phyloP scores from a whole-genome alignment of 2,113 vertebrate species.

The Tamias sibiricus region DNA sequence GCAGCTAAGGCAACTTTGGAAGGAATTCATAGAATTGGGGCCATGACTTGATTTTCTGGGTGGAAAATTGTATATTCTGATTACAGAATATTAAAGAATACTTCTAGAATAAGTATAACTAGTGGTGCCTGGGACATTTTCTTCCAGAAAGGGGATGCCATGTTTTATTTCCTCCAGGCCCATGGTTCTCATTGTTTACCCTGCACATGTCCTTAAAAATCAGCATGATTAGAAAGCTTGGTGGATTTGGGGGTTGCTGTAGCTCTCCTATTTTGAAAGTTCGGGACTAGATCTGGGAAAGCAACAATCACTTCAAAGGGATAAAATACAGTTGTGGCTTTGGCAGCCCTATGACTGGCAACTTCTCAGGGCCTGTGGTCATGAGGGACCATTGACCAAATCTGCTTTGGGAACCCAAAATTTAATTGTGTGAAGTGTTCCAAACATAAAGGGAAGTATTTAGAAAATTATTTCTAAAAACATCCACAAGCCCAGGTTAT shows the following conservation, averaged over 20 bases:
- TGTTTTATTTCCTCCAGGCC: not conserved
- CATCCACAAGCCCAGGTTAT: not conserved
- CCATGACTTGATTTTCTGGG: conserved; percentile 28
- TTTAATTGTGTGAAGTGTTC: not conserved
- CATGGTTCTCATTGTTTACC: not conserved
- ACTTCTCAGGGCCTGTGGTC: not conserved
- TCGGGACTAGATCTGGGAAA: not conserved
- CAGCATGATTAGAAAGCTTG: not conserved
- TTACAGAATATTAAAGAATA: not conserved
- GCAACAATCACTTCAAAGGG: conserved; percentile 39
- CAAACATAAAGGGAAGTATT: not conserved
- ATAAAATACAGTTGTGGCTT: not conserved
- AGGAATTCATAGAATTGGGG: conserved; percentile 20
- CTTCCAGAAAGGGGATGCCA: not conserved
- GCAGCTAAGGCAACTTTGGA: not conserved
- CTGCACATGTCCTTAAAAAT: not conserved
- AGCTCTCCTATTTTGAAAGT: conserved; percentile 28
- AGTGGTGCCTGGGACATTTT: not conserved
- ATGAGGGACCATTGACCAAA: not conserved
- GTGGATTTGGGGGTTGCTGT: not conserved
- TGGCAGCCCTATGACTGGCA: not conserved
- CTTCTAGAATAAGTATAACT: not conserved
- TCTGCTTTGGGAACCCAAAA: not conserved
- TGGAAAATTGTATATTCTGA: conserved; percentile 4
- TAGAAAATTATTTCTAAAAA: conserved; percentile 20